phyloP scores from a whole-genome alignment of 2,113 vertebrate genomes.

The Argyrosomus japonicus region DNA sequence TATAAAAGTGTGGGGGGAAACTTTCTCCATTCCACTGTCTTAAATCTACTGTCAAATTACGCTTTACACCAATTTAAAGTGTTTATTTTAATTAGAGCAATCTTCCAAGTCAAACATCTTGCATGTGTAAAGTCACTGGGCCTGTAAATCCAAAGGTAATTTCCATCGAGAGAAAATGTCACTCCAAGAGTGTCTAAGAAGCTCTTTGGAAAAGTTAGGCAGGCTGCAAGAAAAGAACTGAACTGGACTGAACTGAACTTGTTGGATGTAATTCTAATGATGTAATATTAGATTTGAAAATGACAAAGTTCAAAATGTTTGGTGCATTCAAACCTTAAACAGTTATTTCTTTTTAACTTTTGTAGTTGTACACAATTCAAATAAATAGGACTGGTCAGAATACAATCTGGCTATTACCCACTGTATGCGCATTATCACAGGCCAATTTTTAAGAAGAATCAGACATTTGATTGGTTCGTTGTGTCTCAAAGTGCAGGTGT shows the following conservation, averaged over 20 bases:
- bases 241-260: too few relatives aligned
- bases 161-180: neutral
- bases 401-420: neutral
- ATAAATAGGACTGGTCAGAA: too few relatives aligned
- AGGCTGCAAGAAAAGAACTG: neutral
- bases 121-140: neutral
- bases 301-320: neutral
- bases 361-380: neutral
- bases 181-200: neutral
- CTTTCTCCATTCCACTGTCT: neutral
- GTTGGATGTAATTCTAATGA: neutral
- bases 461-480: neutral
- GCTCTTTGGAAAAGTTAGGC: neutral
- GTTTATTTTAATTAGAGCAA: slow-evolving; percentile 3
- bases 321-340: neutral
- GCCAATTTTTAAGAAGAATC: too few relatives aligned
- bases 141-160: neutral
- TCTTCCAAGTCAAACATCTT: neutral
- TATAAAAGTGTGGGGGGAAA: neutral
- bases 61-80: neutral
- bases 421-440: neutral
- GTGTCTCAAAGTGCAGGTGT: neutral
- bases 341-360: neutral
- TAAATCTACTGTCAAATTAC: neutral
- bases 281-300: neutral